Evolutionary conservation across 2,113 vertebrate genomes (phyloP).

Genomic region (Brachirus orientalis): DNA sequence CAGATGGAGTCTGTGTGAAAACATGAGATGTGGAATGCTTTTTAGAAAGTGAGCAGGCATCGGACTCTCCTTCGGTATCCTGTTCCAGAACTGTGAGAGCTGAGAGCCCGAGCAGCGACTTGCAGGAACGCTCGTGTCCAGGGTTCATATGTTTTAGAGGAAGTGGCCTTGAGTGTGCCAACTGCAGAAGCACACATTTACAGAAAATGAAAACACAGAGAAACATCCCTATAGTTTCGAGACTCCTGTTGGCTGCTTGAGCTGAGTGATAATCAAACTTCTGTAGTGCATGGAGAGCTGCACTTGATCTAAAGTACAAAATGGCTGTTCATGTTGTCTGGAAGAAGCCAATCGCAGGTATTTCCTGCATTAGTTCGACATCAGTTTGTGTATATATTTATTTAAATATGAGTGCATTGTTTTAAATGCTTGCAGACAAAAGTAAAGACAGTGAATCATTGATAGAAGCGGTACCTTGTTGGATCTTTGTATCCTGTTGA

Average conservation of each 20-base stretch:
- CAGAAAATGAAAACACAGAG: background rate
- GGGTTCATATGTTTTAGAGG: too few relatives aligned
- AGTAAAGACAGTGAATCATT: too few relatives aligned
- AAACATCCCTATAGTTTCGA: background rate
- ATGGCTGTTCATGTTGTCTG: background rate
- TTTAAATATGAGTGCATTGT: too few relatives aligned
- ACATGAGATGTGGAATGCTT: slow-evolving; percentile 27
- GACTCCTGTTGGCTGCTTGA: background rate
- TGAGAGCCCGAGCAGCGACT: slow-evolving; percentile 28
- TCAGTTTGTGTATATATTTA: background rate
- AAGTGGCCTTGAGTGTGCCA: too few relatives aligned
- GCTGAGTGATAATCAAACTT: slow-evolving; percentile 2
- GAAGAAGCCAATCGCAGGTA: background rate
- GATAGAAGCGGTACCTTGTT: too few relatives aligned
- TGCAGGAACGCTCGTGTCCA: too few relatives aligned
- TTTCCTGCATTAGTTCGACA: background rate
- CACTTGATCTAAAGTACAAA: slow-evolving; percentile 1
- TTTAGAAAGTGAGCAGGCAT: slow-evolving; percentile 27
- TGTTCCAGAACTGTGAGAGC: slow-evolving; percentile 31
- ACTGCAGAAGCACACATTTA: too few relatives aligned
- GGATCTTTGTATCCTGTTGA: too few relatives aligned
- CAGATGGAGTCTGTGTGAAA: slow-evolving; percentile 34
- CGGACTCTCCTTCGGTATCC: slow-evolving; percentile 25
- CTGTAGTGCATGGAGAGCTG: background rate
- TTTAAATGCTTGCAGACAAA: too few relatives aligned